A percentile compares a stretch with the other conserved stretches of the same genome.
phyloP scores from a whole-genome alignment of 2,888 invertebrate genomes.

The Branchipolynoe longqiensis region DNA sequence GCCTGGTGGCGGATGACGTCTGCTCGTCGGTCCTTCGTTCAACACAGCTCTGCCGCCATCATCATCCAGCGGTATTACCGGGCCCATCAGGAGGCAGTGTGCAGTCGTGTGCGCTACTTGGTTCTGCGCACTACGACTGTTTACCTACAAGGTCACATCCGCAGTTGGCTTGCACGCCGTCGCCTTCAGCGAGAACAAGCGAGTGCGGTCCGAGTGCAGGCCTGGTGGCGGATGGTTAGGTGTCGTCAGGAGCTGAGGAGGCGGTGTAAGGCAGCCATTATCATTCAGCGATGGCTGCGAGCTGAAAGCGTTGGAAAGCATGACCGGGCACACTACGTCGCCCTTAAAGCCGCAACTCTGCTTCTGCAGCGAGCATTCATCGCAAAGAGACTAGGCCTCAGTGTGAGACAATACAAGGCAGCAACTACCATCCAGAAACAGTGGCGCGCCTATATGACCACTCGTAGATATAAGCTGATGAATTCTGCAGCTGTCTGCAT shows the following conservation, averaged over 20 bases:
- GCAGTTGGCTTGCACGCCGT: slow-evolving; percentile 51
- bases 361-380: not conserved
- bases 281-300: slow-evolving; percentile 65
- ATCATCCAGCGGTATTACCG: slow-evolving; percentile 70
- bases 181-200: not conserved
- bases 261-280: slow-evolving; percentile 59
- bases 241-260: not conserved
- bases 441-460: not conserved
- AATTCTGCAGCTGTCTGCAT: not conserved
- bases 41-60: slow-evolving; percentile 65
- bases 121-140: slow-evolving; percentile 61
- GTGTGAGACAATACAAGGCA: too few species aligned
- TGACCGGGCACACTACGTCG: not conserved
- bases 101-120: slow-evolving; percentile 61
- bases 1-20: slow-evolving; percentile 60
- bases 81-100: slow-evolving; percentile 49
- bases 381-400: not conserved
- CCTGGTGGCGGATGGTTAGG: not conserved
- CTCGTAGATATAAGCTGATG: not conserved
- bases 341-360: not conserved
- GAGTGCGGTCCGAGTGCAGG: not conserved
- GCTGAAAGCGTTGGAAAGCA: not conserved
- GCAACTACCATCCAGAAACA: not conserved
- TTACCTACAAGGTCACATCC: slow-evolving; percentile 65
- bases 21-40: not conserved